Evolutionary conservation across 1,140 invertebrate species (phyloP).

Genomic region (Drosophila funebris): DNA sequence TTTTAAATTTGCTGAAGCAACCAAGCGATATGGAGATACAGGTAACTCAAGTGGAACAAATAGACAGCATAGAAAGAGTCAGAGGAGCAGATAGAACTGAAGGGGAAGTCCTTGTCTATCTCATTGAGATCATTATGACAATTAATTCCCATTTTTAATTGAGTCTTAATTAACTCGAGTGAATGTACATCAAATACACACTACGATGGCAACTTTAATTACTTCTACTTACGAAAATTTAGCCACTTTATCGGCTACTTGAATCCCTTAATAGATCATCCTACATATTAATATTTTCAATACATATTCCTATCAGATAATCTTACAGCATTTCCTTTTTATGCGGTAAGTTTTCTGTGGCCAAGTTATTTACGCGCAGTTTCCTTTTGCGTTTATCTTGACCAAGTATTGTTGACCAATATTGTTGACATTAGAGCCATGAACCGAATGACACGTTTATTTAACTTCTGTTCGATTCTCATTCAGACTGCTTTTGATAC

Average conservation of each 20-base stretch:
- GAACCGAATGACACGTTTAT: conserved; percentile 42
- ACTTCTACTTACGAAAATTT: background rate
- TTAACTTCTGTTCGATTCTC: conserved; percentile 34
- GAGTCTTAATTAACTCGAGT: background rate
- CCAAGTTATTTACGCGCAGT: conserved; percentile 19
- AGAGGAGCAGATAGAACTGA: background rate
- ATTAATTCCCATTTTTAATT: background rate
- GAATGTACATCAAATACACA: background rate
- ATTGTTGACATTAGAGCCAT: conserved; percentile 22
- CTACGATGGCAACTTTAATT: background rate
- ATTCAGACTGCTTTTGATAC: conserved; percentile 1
- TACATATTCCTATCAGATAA: background rate
- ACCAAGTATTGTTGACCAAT: background rate
- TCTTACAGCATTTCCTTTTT: background rate
- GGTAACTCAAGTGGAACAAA: conserved; percentile 28
- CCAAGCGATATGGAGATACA: conserved; percentile 8
- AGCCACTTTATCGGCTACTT: background rate
- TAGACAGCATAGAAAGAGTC: background rate
- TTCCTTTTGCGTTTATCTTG: conserved; percentile 21
- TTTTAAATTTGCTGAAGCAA: conserved; percentile 24
- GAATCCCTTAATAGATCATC: background rate
- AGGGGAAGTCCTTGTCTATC: background rate
- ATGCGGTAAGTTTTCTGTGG: conserved; percentile 5
- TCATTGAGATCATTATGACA: conserved; percentile 1
- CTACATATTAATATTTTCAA: background rate